Evolutionary conservation across 1,140 invertebrate genomes (phyloP), one percentile per base, ranked within the genome.

Genomic region (Oppia nitens): DNA sequence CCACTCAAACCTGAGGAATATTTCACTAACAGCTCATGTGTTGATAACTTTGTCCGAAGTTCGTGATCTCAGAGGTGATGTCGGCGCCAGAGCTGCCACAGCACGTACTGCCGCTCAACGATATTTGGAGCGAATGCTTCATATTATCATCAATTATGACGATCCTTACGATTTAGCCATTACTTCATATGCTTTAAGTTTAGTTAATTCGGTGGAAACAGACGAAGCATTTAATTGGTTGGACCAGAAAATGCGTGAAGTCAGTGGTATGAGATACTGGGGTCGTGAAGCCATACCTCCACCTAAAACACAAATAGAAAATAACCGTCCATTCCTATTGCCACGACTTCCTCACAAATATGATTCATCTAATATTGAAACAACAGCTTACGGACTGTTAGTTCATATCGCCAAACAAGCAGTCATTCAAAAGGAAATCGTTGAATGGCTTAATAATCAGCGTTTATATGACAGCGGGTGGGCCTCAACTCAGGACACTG

Each of bases 401-500:
- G 83, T 88, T 0, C 88, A 92, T 68, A 85, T 87, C 47, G 81
- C 82, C 12, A 74, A 85, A 17, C 84, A 89, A 67, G 85, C 89
- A 62, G 75, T 83, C 60, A 77, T 81, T 54, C 76, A 83, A 26
- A 85, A 89, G 60, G 78, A 82, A 12, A 91, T 94, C 67, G 89
- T 95, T 24, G 82, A 83, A 66, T 97, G 92, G 92, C 72, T 97
- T 4, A 93, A 93, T 70, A 78, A 84, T 0, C 91, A 95, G 68
- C 76, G 92, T 52, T 75, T 94, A 0, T 83, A 83, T n/a, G 85
- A 94, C 66, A 86, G 86, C 40, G 92, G 90, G 0, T 94, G 91
- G 88, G 87, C 88, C 0, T 93, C 89, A 0, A 93, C 91, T 3
- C 87, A 92, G 77, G 88, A 93, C 68, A 88, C 88, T 0, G 83